Conservation (phyloP, 2,888 invertebrate genomes). For the Oligia strigilis region DNA sequence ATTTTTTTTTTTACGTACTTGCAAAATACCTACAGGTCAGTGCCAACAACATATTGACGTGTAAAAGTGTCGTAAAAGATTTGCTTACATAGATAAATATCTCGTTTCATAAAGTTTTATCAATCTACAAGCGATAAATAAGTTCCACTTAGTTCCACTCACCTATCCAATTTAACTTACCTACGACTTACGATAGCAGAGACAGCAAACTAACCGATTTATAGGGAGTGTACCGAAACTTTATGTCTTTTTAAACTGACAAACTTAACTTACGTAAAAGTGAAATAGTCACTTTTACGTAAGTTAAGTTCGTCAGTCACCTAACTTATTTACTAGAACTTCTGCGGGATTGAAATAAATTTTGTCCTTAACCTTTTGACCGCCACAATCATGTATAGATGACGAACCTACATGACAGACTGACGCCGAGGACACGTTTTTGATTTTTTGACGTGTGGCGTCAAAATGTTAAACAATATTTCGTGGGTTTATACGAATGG, state of each 20-base stretch:
- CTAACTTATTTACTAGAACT: conserved; percentile 35
- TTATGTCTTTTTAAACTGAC: conserved; percentile 57
- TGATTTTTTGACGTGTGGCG: no score
- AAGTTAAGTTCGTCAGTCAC: conserved; percentile 48
- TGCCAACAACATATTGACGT: no score
- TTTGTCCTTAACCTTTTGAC: neutral
- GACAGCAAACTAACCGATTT: conserved; percentile 63
- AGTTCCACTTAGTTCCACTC: conserved; percentile 33
- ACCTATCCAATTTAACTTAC: conserved; percentile 45
- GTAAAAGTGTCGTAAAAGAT: no score
- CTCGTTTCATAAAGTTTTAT: neutral
- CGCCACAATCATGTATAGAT: no score
- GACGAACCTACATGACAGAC: no score
- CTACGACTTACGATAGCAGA: conserved; percentile 39
- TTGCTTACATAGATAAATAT: neutral
- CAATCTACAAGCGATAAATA: conserved; percentile 25
- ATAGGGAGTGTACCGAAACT: conserved; percentile 61
- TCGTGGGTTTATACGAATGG: neutral
- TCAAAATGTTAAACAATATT: neutral
- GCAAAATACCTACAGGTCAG: no score
- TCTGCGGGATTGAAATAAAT: neutral
- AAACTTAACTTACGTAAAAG: no score
- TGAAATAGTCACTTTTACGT: conserved; percentile 23
- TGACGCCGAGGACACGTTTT: no score
- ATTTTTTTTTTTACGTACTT: no score